A percentile compares a stretch with the other conserved stretches of the same genome.
phyloP scores from a whole-genome alignment of 1,140 invertebrate species.

The Drosophila ambigua region DNA sequence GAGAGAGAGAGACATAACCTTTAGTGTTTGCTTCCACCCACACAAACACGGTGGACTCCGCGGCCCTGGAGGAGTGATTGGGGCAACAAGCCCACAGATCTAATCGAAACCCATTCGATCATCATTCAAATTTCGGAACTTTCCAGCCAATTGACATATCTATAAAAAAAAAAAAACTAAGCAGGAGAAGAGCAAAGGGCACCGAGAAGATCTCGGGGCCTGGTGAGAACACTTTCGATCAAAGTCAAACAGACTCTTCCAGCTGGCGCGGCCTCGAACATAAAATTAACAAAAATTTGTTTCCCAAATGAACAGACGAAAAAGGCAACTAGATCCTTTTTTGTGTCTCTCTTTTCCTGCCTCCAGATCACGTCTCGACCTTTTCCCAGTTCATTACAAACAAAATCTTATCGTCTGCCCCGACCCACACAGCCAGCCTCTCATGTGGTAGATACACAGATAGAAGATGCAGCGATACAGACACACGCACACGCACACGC shows the following conservation, averaged over 20 bases:
- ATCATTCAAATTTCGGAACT: constrained; percentile 50
- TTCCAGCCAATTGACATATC: constrained; percentile 45
- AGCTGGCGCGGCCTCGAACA: constrained; percentile 37
- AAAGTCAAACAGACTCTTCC: constrained; percentile 43
- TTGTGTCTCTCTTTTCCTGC: constrained; percentile 23
- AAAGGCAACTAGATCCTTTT: constrained; percentile 51
- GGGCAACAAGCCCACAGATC: background rate
- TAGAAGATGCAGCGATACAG: constrained; percentile 26
- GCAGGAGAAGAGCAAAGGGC: background rate
- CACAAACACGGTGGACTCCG: constrained; percentile 7
- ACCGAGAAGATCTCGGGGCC: no score
- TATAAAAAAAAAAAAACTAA: background rate
- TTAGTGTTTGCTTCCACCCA: constrained; percentile 24
- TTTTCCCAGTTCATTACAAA: constrained; percentile 68
- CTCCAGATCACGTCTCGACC: constrained; percentile 43
- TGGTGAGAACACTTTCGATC: constrained; percentile 57
- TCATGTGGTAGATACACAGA: constrained; percentile 7
- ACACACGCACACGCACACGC: constrained; percentile 1
- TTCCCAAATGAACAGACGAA: constrained; percentile 5
- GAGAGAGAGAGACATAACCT: constrained; percentile 9
- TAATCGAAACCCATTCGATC: constrained; percentile 37
- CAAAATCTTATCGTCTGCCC: constrained; percentile 28
- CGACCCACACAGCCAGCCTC: background rate
- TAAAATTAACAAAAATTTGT: constrained; percentile 61
- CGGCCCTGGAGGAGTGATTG: no score